Evolutionary conservation across 2,113 vertebrate species (phyloP).

Genomic region (Ptyas mucosa): DNA sequence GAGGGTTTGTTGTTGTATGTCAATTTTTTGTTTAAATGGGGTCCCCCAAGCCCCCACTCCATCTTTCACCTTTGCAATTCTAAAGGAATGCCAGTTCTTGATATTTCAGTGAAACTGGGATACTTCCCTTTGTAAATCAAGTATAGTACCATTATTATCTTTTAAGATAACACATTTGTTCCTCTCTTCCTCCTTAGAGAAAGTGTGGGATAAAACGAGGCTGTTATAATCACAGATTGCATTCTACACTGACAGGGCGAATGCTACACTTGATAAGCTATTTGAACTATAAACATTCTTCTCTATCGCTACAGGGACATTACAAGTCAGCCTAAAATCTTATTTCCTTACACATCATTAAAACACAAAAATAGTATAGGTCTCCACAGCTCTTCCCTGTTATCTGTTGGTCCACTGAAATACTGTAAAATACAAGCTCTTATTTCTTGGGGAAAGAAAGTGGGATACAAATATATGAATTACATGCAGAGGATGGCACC

Average conservation of each 20-base stretch:
- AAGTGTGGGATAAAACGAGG: background rate
- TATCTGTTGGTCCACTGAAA: slow-evolving; percentile 31
- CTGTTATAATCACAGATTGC: background rate
- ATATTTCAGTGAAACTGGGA: background rate
- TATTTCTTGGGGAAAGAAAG: slow-evolving; percentile 16
- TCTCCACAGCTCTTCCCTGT: slow-evolving; percentile 26
- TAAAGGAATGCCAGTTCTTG: background rate
- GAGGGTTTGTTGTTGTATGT: background rate
- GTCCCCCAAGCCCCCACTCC: background rate
- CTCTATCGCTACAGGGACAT: background rate
- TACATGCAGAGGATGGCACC: background rate
- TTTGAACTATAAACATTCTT: background rate
- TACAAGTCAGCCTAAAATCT: background rate
- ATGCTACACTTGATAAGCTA: slow-evolving; percentile 14
- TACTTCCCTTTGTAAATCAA: background rate
- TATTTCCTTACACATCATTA: slow-evolving; percentile 25
- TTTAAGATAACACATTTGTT: slow-evolving; percentile 12
- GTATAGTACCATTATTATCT: slow-evolving; percentile 2
- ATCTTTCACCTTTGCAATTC: background rate
- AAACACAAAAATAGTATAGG: background rate
- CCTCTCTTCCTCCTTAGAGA: background rate
- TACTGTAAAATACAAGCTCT: slow-evolving; percentile 33
- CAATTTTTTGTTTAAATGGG: background rate
- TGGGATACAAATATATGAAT: background rate
- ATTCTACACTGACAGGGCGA: slow-evolving; percentile 17